Evolutionary conservation across 2,113 vertebrate species (phyloP).

Genomic region (Oreochromis spilurus): DNA sequence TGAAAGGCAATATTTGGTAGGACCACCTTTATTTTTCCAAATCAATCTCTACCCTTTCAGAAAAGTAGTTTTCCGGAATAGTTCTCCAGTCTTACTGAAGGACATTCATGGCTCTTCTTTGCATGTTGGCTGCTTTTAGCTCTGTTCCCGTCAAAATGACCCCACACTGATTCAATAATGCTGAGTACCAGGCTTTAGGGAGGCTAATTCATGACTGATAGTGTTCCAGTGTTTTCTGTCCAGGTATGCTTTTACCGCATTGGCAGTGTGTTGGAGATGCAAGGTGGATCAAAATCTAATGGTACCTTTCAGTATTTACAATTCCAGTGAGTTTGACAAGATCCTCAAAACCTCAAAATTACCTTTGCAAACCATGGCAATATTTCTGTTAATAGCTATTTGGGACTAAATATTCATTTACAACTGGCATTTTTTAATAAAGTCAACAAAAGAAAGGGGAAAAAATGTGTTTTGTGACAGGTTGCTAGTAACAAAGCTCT

Average conservation of each 20-base stretch:
- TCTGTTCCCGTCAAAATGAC: neutral
- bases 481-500: neutral
- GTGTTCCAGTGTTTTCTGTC: neutral
- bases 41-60: neutral
- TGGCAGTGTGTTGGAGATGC: neutral
- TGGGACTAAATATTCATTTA: neutral
- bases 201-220: neutral
- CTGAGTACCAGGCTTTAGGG: neutral
- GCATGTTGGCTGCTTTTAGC: neutral
- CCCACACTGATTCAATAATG: neutral
- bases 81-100: neutral
- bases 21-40: neutral
- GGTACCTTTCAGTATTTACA: neutral
- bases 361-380: neutral
- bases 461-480: neutral
- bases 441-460: neutral
- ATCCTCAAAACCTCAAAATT: neutral
- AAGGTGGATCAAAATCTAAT: neutral
- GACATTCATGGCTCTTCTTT: neutral
- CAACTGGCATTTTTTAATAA: neutral
- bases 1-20: neutral
- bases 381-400: neutral
- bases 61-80: neutral
- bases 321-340: neutral
- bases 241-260: neutral